phyloP scores from a whole-genome alignment of 2,888 invertebrate genomes.

The Tetragonisca angustula region DNA sequence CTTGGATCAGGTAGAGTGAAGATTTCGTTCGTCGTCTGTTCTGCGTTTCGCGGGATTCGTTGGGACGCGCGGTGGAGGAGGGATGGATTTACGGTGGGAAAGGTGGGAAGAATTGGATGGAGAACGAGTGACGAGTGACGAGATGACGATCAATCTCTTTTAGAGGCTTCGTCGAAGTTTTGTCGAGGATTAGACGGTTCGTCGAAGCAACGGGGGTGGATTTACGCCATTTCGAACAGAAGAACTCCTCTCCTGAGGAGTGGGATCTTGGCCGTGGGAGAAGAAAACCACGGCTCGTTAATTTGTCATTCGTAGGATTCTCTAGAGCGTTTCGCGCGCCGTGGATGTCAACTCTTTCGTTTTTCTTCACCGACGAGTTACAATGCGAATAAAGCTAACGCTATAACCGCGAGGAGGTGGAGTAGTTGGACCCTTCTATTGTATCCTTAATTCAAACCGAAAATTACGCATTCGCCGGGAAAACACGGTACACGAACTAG shows the following conservation, averaged over 20 bases:
- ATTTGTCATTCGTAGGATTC: slow-evolving; percentile 75
- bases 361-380: slow-evolving; percentile 33
- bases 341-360: slow-evolving; percentile 39
- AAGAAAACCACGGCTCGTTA: slow-evolving; percentile 76
- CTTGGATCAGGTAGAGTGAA: slow-evolving; percentile 58
- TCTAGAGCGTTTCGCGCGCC: slow-evolving; percentile 12
- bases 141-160: slow-evolving; percentile 79
- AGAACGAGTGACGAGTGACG: slow-evolving; percentile 64
- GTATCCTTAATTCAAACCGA: slow-evolving; percentile 8
- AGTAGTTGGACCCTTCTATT: background rate
- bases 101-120: slow-evolving; percentile 43
- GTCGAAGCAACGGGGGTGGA: slow-evolving; percentile 59
- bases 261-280: slow-evolving; percentile 53
- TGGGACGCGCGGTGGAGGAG: background rate
- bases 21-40: slow-evolving; percentile 50
- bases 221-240: slow-evolving; percentile 66
- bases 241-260: slow-evolving; percentile 28
- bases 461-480: background rate
- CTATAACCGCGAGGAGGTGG: too few species aligned
- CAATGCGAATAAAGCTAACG: background rate
- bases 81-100: slow-evolving; percentile 2
- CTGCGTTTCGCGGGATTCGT: slow-evolving; percentile 41
- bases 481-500: slow-evolving; percentile 4
- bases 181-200: slow-evolving; percentile 70
- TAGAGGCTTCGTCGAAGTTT: slow-evolving; percentile 75